These are phyloP conservation scores for Spisula subtruncata DNA, from an alignment of 2,888 invertebrate species.

Conservation along the genomic window DNA sequence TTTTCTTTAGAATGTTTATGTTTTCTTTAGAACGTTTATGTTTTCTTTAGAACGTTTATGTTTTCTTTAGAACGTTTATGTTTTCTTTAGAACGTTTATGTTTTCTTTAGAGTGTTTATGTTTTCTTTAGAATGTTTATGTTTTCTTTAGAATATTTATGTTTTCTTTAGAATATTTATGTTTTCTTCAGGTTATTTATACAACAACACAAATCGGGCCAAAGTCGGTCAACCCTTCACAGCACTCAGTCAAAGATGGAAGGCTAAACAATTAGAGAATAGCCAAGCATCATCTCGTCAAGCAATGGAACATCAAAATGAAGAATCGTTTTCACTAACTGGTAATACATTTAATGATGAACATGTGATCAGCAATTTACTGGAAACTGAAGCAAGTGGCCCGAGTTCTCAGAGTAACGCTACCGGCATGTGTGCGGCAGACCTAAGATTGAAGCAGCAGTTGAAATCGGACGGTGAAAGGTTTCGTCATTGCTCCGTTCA, in stretches of 20 bases:
- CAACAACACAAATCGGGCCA: slow-evolving; percentile 22
- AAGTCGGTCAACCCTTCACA: slow-evolving; percentile 49
- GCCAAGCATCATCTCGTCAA: not conserved
- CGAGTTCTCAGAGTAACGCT: not conserved
- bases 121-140: no score
- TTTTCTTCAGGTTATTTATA: slow-evolving; percentile 5
- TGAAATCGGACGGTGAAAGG: not conserved
- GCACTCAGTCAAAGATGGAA: slow-evolving; percentile 52
- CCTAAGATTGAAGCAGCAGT: not conserved
- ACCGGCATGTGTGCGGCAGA: not conserved
- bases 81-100: no score
- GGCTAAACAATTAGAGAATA: not conserved
- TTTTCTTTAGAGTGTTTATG: no score
- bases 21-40: no score
- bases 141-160: no score
- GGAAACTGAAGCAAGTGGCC: not conserved
- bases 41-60: no score
- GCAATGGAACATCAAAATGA: not conserved
- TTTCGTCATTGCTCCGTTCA: slow-evolving; percentile 39
- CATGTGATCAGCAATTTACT: slow-evolving; percentile 12
- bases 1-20: no score
- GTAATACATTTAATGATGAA: not conserved
- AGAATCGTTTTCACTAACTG: not conserved
- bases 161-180: no score
- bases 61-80: no score